Percentiles rank a stretch among this genome's conserved stretches.
Evolutionary conservation across 2,797 vertebrate genomes (phyloP).

Genomic region (Cossypha niveicapilla): DNA sequence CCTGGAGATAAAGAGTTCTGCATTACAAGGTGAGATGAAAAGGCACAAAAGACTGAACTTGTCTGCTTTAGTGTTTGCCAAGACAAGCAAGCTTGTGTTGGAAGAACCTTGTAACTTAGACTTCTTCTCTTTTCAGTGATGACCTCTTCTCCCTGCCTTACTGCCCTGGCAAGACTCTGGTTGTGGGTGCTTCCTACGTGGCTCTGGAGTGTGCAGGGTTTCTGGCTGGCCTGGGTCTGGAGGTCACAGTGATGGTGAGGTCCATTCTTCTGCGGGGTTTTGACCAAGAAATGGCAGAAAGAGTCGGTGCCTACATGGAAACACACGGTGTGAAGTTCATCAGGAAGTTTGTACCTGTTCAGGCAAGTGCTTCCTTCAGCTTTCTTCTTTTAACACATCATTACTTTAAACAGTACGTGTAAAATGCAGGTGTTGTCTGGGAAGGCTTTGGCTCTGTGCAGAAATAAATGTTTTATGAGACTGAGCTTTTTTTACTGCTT

Average conservation of each 20-base stretch:
- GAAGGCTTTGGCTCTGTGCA: neutral
- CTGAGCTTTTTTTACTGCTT: neutral
- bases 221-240: slow-evolving; percentile 87
- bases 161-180: slow-evolving; percentile 92
- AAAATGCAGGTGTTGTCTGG: neutral
- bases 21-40: slow-evolving; percentile 87
- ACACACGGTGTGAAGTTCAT: slow-evolving; percentile 88
- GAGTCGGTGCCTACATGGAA: slow-evolving; percentile 88
- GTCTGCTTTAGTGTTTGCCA: neutral
- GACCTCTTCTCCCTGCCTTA: slow-evolving; percentile 92
- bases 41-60: neutral
- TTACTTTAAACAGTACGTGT: neutral
- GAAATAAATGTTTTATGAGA: neutral
- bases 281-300: slow-evolving; percentile 95
- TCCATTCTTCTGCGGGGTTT: slow-evolving; percentile 94
- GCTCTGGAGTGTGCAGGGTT: slow-evolving; percentile 95
- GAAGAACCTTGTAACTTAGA: neutral
- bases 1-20: slow-evolving; percentile 92
- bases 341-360: slow-evolving; percentile 83
- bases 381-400: neutral
- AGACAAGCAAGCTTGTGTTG: neutral
- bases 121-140: slow-evolving; percentile 77
- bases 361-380: slow-evolving; percentile 73
- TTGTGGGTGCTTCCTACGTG: slow-evolving; percentile 92
- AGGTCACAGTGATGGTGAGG: slow-evolving; percentile 92